Evolutionary conservation across 2,888 invertebrate species (phyloP), one percentile per base, ranked within the genome.

Genomic region (Ornithoptera priamus): DNA sequence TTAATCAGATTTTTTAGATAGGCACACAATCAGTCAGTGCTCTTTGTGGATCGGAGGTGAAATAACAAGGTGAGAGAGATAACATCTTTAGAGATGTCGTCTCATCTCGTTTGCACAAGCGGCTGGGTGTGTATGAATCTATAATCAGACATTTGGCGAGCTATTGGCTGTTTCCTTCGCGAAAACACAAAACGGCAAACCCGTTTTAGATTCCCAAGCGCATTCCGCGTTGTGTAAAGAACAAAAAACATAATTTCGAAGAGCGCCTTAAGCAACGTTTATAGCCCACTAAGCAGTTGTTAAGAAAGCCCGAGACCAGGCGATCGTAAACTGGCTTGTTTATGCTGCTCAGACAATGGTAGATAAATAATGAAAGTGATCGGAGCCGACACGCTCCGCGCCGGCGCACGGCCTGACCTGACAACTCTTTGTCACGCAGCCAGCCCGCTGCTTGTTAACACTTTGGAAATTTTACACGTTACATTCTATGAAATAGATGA

Each of bases 291-390:
- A 85, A 86, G 81, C 78, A 82, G 83, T 81, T 83, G 85, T 84
- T 85, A 85, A 80, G 83, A 83, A 82, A 83, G 80, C 39, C 10
- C 80, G 79, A 81, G 74, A 76, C 75, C 71, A 22, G 72, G 65
- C 69, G 78, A 68, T 80, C 87, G 81, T 89, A 90, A 88, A 90
- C 75, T 72, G 71, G 75, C 75, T 78, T 84, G 84, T 88, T 90
- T 88, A 89, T 84, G 85, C 72, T 69, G 62, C 24, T 73, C 74
- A 81, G 81, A 90, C 90, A 91, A 91, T 89, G 77, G 88, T 76
- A 85, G 82, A 90, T 91, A 91, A 91, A 90, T 89, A 90, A 87
- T 85, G 84, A 84, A 86, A 84, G 82, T 87, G 85, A 88, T 87
- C 83, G 85, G 81, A 78, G 72, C 73, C 73, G 80, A 76, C 76